Evolutionary conservation across 2,113 vertebrate species (phyloP).

Genomic region (Apodemus speciosus): DNA sequence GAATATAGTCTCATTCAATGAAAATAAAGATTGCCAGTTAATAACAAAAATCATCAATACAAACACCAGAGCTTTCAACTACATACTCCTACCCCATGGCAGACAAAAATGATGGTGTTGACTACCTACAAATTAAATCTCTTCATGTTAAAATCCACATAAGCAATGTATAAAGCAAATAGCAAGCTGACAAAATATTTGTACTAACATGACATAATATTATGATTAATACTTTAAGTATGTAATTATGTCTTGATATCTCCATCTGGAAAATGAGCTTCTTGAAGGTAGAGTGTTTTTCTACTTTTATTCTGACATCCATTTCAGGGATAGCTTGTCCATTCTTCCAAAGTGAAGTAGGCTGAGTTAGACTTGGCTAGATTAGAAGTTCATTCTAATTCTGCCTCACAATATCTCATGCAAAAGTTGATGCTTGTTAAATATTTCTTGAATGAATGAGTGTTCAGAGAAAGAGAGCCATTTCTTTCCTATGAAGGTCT

Average conservation of each 20-base stretch:
- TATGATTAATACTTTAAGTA: neutral
- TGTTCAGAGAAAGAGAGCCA: neutral
- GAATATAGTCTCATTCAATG: neutral
- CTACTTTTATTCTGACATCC: neutral
- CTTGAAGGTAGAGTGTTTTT: neutral
- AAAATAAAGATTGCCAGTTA: conserved; percentile 54
- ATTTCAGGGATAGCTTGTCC: neutral
- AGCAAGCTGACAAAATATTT: conserved; percentile 69
- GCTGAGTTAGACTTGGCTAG: neutral
- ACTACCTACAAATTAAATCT: conserved; percentile 49
- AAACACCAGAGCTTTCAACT: neutral
- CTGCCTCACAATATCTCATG: neutral
- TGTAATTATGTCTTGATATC: neutral
- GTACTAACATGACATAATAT: neutral
- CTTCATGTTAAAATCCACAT: conserved; percentile 41
- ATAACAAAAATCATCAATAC: neutral
- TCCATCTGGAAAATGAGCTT: neutral
- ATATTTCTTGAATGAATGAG: conserved; percentile 44
- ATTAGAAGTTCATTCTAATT: neutral
- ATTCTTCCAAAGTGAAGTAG: neutral
- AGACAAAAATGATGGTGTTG: conserved; percentile 54
- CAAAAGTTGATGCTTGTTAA: conserved; percentile 50
- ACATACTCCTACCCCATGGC: neutral
- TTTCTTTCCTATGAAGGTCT: neutral
- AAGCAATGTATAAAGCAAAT: conserved; percentile 60